Conservation (phyloP, 30 jellyfish, hydroid and myxozoan species). For the Turritopsis rubra region DNA sequence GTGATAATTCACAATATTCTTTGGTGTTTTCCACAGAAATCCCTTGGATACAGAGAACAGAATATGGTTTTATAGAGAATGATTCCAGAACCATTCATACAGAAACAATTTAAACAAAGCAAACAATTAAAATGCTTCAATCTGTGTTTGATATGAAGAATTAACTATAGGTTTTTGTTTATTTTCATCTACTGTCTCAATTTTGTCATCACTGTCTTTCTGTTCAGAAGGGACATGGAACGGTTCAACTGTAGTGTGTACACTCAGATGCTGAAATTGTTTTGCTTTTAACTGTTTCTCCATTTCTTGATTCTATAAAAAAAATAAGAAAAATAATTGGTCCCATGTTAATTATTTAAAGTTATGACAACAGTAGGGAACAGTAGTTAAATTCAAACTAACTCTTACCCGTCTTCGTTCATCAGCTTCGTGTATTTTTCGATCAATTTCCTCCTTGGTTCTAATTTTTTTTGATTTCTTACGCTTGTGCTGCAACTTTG, state of each 20-base stretch:
- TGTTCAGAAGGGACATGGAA: background rate
- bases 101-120: background rate
- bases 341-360: background rate
- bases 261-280: conserved; percentile 10
- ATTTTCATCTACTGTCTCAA: background rate
- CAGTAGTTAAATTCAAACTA: background rate
- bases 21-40: background rate
- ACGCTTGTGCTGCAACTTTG: background rate
- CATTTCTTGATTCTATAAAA: conserved; percentile 43
- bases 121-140: background rate
- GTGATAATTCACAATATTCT: too few relatives aligned
- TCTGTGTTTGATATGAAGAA: background rate
- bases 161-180: background rate
- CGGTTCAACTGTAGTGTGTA: conserved; percentile 22
- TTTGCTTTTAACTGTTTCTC: conserved; percentile 47
- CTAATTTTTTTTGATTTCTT: conserved; percentile 14
- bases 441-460: conserved; percentile 17
- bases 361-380: background rate
- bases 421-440: conserved; percentile 18
- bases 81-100: background rate
- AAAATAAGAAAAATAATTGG: background rate
- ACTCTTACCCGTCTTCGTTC: conserved; percentile 6
- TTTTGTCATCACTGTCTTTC: background rate
- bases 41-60: too few relatives aligned
- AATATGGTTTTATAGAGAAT: background rate